Evolutionary conservation across 2,113 vertebrate species (phyloP).

Genomic region (Esox niger): DNA sequence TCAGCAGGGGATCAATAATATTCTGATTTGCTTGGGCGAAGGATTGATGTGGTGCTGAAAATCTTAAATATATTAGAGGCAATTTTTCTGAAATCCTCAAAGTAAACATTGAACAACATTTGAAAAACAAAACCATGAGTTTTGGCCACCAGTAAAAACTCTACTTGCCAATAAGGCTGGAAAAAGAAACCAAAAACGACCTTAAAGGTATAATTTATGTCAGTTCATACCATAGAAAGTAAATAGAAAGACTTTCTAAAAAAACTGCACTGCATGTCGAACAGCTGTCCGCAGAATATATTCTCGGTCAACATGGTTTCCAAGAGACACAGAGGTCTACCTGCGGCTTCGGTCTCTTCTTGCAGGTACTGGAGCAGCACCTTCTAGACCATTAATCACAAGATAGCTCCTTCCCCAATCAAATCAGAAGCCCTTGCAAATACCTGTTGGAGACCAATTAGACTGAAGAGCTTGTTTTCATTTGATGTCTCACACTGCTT

Average conservation of each 20-base stretch:
- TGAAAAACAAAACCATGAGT: neutral
- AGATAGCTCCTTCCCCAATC: conserved; percentile 49
- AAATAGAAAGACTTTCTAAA: neutral
- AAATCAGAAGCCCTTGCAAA: conserved; percentile 36
- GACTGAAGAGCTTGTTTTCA: conserved; percentile 33
- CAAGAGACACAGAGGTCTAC: conserved; percentile 10
- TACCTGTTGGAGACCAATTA: conserved; percentile 58
- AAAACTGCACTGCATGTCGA: conserved; percentile 1
- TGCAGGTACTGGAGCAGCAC: conserved; percentile 20
- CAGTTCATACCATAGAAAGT: neutral
- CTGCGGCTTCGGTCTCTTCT: conserved; percentile 16
- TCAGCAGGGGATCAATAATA: no score
- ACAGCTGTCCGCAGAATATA: conserved; percentile 15
- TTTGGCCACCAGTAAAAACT: no score
- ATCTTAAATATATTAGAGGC: no score
- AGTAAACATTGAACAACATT: neutral
- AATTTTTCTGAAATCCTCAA: no score
- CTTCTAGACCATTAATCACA: conserved; percentile 45
- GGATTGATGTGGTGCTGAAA: no score
- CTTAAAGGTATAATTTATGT: no score
- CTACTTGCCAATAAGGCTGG: neutral
- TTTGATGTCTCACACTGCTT: conserved; percentile 27
- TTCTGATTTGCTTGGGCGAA: no score
- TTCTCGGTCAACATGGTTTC: neutral
- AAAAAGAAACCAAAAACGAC: neutral